Base-by-base conservation (phyloP, 2,113 vertebrate genomes). In the Anarhynchus alexandrinus region DNA sequence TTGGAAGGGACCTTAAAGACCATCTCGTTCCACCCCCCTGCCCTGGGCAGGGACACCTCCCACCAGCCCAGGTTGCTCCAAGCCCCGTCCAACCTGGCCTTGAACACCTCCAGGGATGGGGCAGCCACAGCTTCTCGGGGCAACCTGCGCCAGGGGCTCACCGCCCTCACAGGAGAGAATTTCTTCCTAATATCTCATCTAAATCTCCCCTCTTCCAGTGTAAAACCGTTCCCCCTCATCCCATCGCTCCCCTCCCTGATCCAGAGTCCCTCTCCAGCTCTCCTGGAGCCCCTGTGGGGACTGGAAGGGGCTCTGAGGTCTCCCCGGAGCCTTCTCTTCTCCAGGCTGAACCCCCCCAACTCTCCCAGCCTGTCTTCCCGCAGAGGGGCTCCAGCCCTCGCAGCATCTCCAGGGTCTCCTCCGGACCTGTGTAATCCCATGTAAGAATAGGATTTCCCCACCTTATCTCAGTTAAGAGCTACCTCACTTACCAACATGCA, bases 401-500 rank as follows among this genome's bases (percentile, higher is more conserved):
- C 19, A 34, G 19, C 57, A 59, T n/a, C 57, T n/a, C 34, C 8
- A 8, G 3, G 20, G 57, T 34, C 34, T n/a, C 21, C 57, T 59
- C 57, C 10, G 34, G 34, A 9, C 34, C 34, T 8, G 9, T 22
- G 34, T 23, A 32, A 5, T 29, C 58, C 42, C 6, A 0, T 1
- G 6, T 15, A 26, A 40, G 19, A 80, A 84, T 4, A 22, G n/a
- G 29, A 22, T 72, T 51, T n/a, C 11, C 82, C 34, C 62, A 40
- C 27, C 6, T 69, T 3, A 12, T 2, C 55, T 54, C 73, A 36
- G 7, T 10, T 64, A 25, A 54, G 36, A 43, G 38, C 61, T 32
- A 30, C 17, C 19, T 18, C 11, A 17, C 23, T 74, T 27, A 66
- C 11, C 38, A 29, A 34, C 0, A 15, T 0, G 3, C 9, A 15